These are phyloP conservation scores for Ictalurus furcatus DNA, from an alignment of 2,113 vertebrate species.

Conservation along the genomic window DNA sequence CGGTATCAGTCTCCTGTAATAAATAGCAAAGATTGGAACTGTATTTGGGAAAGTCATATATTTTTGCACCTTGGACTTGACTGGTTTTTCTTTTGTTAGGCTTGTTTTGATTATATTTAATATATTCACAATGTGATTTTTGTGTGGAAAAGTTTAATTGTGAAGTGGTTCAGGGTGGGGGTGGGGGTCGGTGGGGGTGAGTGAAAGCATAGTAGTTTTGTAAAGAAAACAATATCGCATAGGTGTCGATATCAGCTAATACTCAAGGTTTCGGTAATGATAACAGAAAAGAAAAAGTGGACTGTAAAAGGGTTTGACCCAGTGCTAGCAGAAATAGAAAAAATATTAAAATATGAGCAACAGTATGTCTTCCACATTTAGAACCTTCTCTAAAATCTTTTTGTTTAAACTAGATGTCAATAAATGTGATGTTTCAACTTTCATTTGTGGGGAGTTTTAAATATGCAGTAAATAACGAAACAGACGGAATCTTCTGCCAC, in stretches of 20 bases:
- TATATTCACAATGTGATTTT: not conserved
- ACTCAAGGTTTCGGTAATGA: not conserved
- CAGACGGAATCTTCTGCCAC: conserved; percentile 40
- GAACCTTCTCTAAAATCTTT: not conserved
- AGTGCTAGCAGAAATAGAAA: not conserved
- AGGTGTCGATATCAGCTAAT: too few relatives aligned
- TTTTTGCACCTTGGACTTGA: not conserved
- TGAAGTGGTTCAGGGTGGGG: not conserved
- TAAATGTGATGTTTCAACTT: not conserved
- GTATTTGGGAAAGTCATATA: not conserved
- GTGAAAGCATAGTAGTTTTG: not conserved
- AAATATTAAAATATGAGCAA: not conserved
- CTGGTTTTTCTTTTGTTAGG: not conserved
- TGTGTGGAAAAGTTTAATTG: not conserved
- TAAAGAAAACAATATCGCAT: not conserved
- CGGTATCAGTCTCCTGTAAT: not conserved
- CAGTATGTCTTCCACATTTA: not conserved
- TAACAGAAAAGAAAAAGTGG: not conserved
- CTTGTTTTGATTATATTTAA: not conserved
- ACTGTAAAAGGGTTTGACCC: not conserved
- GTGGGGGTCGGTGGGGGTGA: not conserved
- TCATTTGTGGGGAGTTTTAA: not conserved
- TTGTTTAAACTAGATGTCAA: not conserved
- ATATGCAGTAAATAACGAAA: conserved; percentile 42
- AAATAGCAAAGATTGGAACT: not conserved